A percentile compares a stretch with the other conserved stretches of the same genome.
phyloP scores from a whole-genome alignment of 2,113 vertebrate species.

The Periophthalmus modestus region DNA sequence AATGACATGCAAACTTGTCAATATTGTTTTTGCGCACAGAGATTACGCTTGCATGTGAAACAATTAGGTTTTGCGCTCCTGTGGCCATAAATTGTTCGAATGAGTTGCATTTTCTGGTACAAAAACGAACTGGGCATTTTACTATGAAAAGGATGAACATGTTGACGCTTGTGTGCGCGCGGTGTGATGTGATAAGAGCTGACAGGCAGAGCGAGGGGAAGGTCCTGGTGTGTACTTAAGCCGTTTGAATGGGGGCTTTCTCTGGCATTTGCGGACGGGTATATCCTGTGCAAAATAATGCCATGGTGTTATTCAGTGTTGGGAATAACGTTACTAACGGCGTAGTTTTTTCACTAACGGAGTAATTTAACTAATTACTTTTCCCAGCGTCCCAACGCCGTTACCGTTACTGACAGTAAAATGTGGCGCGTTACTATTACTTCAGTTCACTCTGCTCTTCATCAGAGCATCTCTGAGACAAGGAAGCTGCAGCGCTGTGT shows the following conservation, averaged over 20 bases:
- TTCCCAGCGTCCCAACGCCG: too few relatives aligned
- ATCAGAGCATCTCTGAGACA: too few relatives aligned
- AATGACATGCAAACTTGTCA: background rate
- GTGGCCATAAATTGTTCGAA: too few relatives aligned
- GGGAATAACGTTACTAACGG: too few relatives aligned
- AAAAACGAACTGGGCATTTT: background rate
- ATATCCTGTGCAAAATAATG: background rate
- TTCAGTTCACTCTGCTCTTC: too few relatives aligned
- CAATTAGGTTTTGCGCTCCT: too few relatives aligned
- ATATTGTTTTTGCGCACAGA: background rate
- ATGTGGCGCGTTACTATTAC: too few relatives aligned
- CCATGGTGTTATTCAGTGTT: too few relatives aligned
- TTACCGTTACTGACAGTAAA: too few relatives aligned
- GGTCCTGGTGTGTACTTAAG: conserved; percentile 17
- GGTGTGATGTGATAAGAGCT: conserved; percentile 14
- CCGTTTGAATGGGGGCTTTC: conserved; percentile 15
- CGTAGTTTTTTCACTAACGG: too few relatives aligned
- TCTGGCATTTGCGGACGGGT: background rate
- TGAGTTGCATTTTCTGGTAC: background rate
- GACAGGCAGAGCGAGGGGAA: conserved; percentile 1
- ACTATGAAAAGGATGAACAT: background rate
- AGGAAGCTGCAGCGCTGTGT: too few relatives aligned
- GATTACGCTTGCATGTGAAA: background rate
- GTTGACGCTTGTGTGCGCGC: background rate
- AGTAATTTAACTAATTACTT: too few relatives aligned